These are phyloP conservation scores for Montipora foliosa DNA, from an alignment of 64 coral and sea anemone genomes.

Conservation along the genomic window DNA sequence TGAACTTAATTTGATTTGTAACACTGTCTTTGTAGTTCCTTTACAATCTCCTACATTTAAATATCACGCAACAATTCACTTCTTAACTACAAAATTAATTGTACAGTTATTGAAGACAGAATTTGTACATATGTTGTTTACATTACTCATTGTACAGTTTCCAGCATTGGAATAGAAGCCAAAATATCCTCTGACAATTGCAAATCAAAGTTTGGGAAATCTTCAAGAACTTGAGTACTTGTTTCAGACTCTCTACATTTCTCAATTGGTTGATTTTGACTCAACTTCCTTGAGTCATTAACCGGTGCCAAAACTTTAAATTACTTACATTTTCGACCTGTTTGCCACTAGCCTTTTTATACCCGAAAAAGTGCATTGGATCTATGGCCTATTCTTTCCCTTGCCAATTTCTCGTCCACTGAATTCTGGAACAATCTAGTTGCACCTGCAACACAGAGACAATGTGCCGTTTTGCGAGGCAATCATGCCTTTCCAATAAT, in stretches of 20 bases:
- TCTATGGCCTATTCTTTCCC: conserved; percentile 14
- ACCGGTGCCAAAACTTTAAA: not conserved
- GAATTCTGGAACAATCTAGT: conserved; percentile 10
- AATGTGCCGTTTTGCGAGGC: conserved; percentile 27
- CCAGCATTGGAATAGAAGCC: not conserved
- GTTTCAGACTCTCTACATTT: conserved; percentile 24
- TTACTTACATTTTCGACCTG: conserved; percentile 6
- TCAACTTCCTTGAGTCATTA: not conserved
- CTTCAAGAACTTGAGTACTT: not conserved
- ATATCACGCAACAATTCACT: no score
- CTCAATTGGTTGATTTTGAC: not conserved
- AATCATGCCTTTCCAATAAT: not conserved
- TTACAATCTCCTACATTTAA: no score
- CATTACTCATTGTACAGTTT: no score
- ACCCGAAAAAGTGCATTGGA: conserved; percentile 13
- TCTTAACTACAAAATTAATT: no score
- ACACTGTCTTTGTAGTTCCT: no score
- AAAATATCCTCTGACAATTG: conserved; percentile 7
- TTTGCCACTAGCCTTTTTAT: conserved; percentile 28
- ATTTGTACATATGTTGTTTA: no score
- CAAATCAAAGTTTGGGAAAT: not conserved
- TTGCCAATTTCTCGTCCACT: conserved; percentile 2
- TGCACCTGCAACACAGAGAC: not conserved
- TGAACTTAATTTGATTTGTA: no score
- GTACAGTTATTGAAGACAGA: no score